Percentiles rank a stretch among this genome's conserved stretches.
Evolutionary conservation across 1,140 invertebrate genomes (phyloP).

Genomic region (Plutomurus gul): DNA sequence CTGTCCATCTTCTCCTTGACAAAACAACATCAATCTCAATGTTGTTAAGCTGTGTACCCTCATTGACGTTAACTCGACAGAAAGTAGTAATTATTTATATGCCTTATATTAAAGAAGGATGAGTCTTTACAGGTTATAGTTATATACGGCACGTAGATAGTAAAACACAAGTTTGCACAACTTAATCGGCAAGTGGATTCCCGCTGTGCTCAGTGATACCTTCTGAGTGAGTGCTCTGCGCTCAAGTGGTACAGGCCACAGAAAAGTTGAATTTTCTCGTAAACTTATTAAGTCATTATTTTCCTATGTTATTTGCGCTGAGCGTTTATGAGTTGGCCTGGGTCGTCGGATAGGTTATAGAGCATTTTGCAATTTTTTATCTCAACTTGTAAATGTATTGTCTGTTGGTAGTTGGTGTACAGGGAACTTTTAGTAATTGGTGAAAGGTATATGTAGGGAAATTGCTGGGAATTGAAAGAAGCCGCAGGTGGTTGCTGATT

Average conservation of each 20-base stretch:
- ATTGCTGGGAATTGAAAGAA: neutral
- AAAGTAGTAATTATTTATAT: no score
- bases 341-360: no score
- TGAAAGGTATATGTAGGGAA: no score
- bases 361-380: no score
- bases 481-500: neutral
- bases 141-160: no score
- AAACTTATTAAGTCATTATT: neutral
- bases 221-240: neutral
- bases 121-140: no score
- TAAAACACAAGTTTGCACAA: neutral
- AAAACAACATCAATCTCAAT: slow-evolving; percentile 9
- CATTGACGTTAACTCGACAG: no score
- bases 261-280: neutral
- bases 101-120: no score
- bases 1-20: neutral
- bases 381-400: no score
- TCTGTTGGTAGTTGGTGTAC: no score
- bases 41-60: neutral
- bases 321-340: no score
- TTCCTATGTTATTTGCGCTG: neutral
- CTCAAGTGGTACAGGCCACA: neutral
- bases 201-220: neutral
- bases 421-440: no score
- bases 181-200: neutral